Evolutionary conservation across 2,113 vertebrate genomes (phyloP).

Genomic region (Nipponia nippon): DNA sequence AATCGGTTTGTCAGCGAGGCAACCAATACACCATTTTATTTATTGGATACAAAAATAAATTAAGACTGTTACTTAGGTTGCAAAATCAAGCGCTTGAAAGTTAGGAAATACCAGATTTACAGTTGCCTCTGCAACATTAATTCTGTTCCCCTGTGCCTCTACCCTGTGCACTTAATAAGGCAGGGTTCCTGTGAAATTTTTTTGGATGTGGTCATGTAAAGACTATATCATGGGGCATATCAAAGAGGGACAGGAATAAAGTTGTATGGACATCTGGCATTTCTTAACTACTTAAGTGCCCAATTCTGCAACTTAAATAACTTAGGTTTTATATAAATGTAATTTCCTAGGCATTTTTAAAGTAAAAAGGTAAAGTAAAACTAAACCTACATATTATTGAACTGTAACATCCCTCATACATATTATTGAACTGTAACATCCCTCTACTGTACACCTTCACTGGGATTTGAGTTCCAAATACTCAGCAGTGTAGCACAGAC

Average conservation of each 20-base stretch:
- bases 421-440: background rate
- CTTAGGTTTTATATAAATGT: constrained; percentile 15
- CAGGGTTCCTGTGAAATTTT: background rate
- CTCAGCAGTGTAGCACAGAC: background rate
- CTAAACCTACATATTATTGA: background rate
- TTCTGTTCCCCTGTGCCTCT: constrained; percentile 32
- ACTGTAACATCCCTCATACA: background rate
- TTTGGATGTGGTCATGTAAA: constrained; percentile 12
- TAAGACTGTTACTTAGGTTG: constrained; percentile 52
- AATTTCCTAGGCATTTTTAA: constrained; percentile 31
- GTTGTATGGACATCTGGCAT: constrained; percentile 31
- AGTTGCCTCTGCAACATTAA: constrained; percentile 55
- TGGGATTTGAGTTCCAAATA: background rate
- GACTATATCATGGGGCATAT: background rate
- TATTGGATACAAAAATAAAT: constrained; percentile 47
- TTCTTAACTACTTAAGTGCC: constrained; percentile 40
- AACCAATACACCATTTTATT: constrained; percentile 37
- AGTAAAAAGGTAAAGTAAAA: background rate
- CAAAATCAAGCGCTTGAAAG: constrained; percentile 45
- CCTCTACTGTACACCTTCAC: background rate
- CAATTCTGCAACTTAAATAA: constrained; percentile 6
- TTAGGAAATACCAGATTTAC: constrained; percentile 63
- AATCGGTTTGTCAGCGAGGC: constrained; percentile 59
- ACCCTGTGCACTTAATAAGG: constrained; percentile 7
- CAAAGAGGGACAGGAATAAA: background rate